These are phyloP conservation scores for Aproaerema taeniolella DNA, from an alignment of 2,888 invertebrate genomes.

Conservation along the genomic window DNA sequence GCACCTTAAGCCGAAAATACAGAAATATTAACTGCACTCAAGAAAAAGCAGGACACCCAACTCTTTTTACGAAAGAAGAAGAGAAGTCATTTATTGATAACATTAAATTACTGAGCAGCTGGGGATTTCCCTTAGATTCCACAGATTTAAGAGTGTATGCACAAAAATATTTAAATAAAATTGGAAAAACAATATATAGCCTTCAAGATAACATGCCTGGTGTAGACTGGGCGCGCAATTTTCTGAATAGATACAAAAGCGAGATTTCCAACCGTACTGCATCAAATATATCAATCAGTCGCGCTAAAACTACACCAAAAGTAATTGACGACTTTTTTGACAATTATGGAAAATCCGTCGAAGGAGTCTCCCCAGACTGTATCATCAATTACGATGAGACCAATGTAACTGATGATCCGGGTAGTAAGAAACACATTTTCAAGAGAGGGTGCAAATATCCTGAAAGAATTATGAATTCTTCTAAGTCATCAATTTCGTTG, in stretches of 20 bases:
- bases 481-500: slow-evolving; percentile 18
- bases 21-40: slow-evolving; percentile 19
- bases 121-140: slow-evolving; percentile 18
- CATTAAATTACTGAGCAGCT: slow-evolving; percentile 12
- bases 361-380: not conserved
- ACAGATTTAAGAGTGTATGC: slow-evolving; percentile 17
- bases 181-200: slow-evolving; percentile 13
- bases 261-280: slow-evolving; percentile 9
- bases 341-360: slow-evolving; percentile 1
- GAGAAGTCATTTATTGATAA: slow-evolving; percentile 12
- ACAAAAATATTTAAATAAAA: slow-evolving; percentile 19
- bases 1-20: slow-evolving; percentile 16
- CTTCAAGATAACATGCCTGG: slow-evolving; percentile 13
- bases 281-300: slow-evolving; percentile 18
- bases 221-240: slow-evolving; percentile 9
- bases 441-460: slow-evolving; percentile 17
- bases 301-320: no score
- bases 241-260: slow-evolving; percentile 12
- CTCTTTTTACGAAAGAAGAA: slow-evolving; percentile 16
- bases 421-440: slow-evolving; percentile 16
- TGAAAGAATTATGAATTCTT: slow-evolving; percentile 12
- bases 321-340: slow-evolving; percentile 15
- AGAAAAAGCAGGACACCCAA: slow-evolving; percentile 18
- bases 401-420: slow-evolving; percentile 20
- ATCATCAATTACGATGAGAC: slow-evolving; percentile 23